Evolutionary conservation across 2,888 invertebrate genomes (phyloP).

Genomic region (Agriopis aurantiaria): DNA sequence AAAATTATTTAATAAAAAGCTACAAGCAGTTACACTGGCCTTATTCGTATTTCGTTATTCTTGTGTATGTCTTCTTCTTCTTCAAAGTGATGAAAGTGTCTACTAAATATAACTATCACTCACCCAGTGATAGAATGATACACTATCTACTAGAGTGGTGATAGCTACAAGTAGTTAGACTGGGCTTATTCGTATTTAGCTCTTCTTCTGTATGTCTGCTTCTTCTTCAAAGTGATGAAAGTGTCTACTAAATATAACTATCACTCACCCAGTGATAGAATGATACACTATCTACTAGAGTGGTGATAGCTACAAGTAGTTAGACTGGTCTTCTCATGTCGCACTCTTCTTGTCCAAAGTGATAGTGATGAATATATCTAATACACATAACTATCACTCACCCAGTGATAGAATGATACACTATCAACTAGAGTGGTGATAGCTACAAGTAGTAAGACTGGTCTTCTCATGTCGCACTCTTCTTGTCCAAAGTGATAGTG

Average conservation of each 20-base stretch:
- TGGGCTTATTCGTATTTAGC: too few species aligned
- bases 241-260: slow-evolving; percentile 22
- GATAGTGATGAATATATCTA: background rate
- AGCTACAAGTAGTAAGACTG: slow-evolving; percentile 14
- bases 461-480: background rate
- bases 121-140: slow-evolving; percentile 42
- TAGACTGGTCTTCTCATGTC: background rate
- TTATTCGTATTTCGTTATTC: background rate
- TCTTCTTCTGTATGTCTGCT: background rate
- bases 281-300: slow-evolving; percentile 31
- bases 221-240: slow-evolving; percentile 6
- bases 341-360: background rate
- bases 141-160: slow-evolving; percentile 41
- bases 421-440: slow-evolving; percentile 34
- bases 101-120: slow-evolving; percentile 19
- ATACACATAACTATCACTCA: background rate
- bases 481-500: background rate
- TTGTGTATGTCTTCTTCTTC: background rate
- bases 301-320: slow-evolving; percentile 25
- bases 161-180: slow-evolving; percentile 20
- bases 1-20: too few species aligned
- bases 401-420: slow-evolving; percentile 39
- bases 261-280: slow-evolving; percentile 39
- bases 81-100: background rate
- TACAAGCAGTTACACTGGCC: too few species aligned